Evolutionary conservation across 2,113 vertebrate genomes (phyloP).

Genomic region (zebrafish (Danio rerio)): GRCz12tu NC_133194.1:6660001-6660500

Average conservation of each 20-base stretch:
- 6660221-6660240: background rate
- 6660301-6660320: too few species aligned
- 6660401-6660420: background rate
- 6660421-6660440: constrained; percentile 11
- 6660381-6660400: background rate
- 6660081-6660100: background rate
- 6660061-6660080: too few species aligned
- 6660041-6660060: too few species aligned
- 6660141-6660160: background rate
- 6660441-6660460: background rate
- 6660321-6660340: background rate
- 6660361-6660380: background rate
- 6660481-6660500: background rate
- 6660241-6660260: background rate
- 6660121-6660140: background rate
- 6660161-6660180: background rate
- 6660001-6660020: too few species aligned
- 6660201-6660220: background rate
- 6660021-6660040: too few species aligned
- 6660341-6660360: too few species aligned
- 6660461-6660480: background rate
- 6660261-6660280: background rate
- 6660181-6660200: background rate
- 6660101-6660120: background rate
- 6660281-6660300: too few species aligned